Conservation (phyloP, 2,888 invertebrate genomes). For the Hanleya hanleyi region DNA sequence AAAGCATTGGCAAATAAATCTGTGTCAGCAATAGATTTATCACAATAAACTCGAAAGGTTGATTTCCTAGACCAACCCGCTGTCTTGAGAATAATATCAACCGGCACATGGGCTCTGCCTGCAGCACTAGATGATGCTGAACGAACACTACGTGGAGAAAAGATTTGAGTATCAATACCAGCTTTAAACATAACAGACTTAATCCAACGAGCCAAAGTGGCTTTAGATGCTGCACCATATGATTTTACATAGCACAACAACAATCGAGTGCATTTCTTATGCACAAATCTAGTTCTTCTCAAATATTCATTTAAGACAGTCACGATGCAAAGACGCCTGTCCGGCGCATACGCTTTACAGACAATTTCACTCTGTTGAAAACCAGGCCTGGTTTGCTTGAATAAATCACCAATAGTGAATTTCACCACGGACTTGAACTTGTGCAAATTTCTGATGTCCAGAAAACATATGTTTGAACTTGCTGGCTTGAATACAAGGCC, state of each 20-base stretch:
- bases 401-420: constrained; percentile 21
- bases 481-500: constrained; percentile 32
- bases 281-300: background rate
- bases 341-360: constrained; percentile 12
- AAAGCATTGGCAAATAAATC: background rate
- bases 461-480: constrained; percentile 21
- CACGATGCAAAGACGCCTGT: constrained; percentile 30
- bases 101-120: constrained; percentile 1
- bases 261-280: constrained; percentile 12
- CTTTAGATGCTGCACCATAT: constrained; percentile 16
- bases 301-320: constrained; percentile 21
- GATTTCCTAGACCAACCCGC: constrained; percentile 24
- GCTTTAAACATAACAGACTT: constrained; percentile 15
- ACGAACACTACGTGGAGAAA: constrained; percentile 27
- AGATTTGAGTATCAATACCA: constrained; percentile 28
- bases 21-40: background rate
- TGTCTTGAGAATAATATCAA: constrained; percentile 24
- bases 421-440: constrained; percentile 1
- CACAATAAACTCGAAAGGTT: constrained; percentile 8
- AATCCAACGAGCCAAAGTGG: constrained; percentile 32
- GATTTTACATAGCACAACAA: constrained; percentile 25
- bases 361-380: constrained; percentile 13
- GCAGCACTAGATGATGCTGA: constrained; percentile 19
- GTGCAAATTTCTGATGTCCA: constrained; percentile 23
- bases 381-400: constrained; percentile 34